Conservation (phyloP, 2,888 invertebrate genomes). For the Cryptus armator region DNA sequence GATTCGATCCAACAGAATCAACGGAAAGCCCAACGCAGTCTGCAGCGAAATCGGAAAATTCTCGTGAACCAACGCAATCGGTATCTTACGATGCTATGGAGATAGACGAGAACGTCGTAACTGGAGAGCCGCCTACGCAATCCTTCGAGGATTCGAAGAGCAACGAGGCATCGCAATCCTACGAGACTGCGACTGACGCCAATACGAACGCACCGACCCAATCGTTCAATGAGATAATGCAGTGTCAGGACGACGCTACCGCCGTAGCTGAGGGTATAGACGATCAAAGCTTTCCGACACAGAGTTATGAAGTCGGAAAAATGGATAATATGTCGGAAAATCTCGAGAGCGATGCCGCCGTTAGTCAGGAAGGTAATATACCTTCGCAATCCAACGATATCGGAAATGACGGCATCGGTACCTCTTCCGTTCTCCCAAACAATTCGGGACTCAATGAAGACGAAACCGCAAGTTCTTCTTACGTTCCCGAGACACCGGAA, state of each 20-base stretch:
- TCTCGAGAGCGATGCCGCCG: constrained; percentile 79
- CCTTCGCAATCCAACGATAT: constrained; percentile 83
- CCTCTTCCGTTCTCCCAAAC: constrained; percentile 78
- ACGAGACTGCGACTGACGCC: constrained; percentile 72
- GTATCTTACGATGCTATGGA: constrained; percentile 78
- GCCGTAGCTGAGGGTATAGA: constrained; percentile 74
- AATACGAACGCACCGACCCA: constrained; percentile 80
- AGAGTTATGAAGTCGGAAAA: constrained; percentile 82
- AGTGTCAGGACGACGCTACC: constrained; percentile 73
- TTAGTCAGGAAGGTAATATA: constrained; percentile 81
- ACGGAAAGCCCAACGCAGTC: constrained; percentile 81
- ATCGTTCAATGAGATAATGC: constrained; percentile 80
- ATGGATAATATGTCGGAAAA: constrained; percentile 78
- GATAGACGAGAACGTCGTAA: constrained; percentile 73
- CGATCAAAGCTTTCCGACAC: constrained; percentile 82
- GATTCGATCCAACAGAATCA: constrained; percentile 74
- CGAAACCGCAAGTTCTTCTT: constrained; percentile 83
- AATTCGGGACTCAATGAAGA: constrained; percentile 82
- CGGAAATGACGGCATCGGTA: constrained; percentile 80
- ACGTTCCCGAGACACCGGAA: constrained; percentile 84
- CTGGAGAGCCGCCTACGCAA: constrained; percentile 79
- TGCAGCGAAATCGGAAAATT: constrained; percentile 79
- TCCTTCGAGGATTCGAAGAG: constrained; percentile 79
- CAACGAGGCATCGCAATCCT: constrained; percentile 79
- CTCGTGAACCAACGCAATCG: constrained; percentile 80